Percentiles rank a stretch among this genome's conserved stretches.
Evolutionary conservation across 2,888 invertebrate species (phyloP).

Genomic region (Ditula angustiorana): DNA sequence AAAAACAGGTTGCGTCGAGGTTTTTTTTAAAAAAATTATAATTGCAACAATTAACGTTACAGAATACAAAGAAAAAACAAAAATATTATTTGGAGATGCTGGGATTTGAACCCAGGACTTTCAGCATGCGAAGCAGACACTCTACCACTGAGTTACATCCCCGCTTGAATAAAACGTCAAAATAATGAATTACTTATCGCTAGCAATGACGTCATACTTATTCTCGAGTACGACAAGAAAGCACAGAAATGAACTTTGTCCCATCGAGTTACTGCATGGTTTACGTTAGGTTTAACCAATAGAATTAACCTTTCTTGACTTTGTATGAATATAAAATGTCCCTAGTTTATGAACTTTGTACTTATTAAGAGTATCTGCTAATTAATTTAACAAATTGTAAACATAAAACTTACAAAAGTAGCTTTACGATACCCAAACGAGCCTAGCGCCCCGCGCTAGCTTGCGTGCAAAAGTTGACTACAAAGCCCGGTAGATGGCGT

Average conservation of each 20-base stretch:
- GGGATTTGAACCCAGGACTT: slow-evolving; percentile 89
- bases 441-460: not conserved
- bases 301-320: not conserved
- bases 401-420: too few species aligned
- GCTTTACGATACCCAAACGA: too few species aligned
- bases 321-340: not conserved
- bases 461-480: slow-evolving; percentile 1
- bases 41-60: too few species aligned
- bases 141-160: slow-evolving; percentile 85
- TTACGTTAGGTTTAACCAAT: not conserved
- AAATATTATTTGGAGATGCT: slow-evolving; percentile 79
- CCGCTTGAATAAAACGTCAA: slow-evolving; percentile 39
- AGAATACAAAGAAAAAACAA: too few species aligned
- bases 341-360: too few species aligned
- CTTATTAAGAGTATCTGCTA: too few species aligned
- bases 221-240: not conserved
- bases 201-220: slow-evolving; percentile 40
- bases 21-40: not conserved
- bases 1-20: too few species aligned
- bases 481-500: slow-evolving; percentile 62
- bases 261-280: not conserved
- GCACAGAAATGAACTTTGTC: not conserved
- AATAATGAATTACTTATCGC: slow-evolving; percentile 42
- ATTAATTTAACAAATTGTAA: too few species aligned
- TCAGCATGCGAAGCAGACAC: slow-evolving; percentile 89